A percentile compares a stretch with the other conserved stretches of the same genome.
phyloP scores from a whole-genome alignment of 1,140 invertebrate species.

The Doryteuthis pealeii region DNA sequence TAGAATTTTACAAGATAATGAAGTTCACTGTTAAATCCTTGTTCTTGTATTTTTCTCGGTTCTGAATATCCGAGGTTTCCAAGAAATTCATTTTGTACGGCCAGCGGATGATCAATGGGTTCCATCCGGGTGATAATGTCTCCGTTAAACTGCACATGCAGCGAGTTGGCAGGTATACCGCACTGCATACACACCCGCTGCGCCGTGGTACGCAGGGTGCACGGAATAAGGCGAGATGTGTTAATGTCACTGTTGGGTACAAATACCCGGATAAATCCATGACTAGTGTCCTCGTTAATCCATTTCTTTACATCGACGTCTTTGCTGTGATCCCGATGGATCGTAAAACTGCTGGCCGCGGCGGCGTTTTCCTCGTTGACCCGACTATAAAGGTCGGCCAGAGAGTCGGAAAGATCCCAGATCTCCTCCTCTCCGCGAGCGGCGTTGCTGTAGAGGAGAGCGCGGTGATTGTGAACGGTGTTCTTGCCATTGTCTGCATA shows the following conservation, averaged over 20 bases:
- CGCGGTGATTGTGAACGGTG: not conserved
- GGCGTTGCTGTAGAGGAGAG: not conserved
- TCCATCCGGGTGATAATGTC: constrained; percentile 58
- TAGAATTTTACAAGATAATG: constrained; percentile 58
- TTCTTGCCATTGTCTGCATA: not conserved
- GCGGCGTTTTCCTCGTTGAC: constrained; percentile 32
- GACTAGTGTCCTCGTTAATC: constrained; percentile 50
- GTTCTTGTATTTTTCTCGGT: constrained; percentile 52
- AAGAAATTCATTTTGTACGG: constrained; percentile 57
- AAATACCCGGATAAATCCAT: constrained; percentile 57
- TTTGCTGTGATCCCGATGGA: not conserved
- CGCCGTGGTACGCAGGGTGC: constrained; percentile 52
- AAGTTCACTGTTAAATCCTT: constrained; percentile 49
- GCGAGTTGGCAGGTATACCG: constrained; percentile 49
- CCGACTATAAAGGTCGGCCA: constrained; percentile 53
- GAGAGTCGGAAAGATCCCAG: constrained; percentile 57
- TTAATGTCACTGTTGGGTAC: constrained; percentile 36
- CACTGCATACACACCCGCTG: constrained; percentile 54
- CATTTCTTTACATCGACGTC: constrained; percentile 47
- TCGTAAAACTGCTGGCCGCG: constrained; percentile 5
- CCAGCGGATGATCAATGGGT: constrained; percentile 54
- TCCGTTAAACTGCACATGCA: constrained; percentile 58
- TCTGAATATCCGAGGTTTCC: constrained; percentile 53
- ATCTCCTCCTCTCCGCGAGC: constrained; percentile 38
- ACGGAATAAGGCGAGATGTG: constrained; percentile 52